A percentile compares a stretch with the other conserved stretches of the same genome.
Evolutionary conservation across 2,888 invertebrate genomes (phyloP).

Genomic region (Charanyca ferruginea): DNA sequence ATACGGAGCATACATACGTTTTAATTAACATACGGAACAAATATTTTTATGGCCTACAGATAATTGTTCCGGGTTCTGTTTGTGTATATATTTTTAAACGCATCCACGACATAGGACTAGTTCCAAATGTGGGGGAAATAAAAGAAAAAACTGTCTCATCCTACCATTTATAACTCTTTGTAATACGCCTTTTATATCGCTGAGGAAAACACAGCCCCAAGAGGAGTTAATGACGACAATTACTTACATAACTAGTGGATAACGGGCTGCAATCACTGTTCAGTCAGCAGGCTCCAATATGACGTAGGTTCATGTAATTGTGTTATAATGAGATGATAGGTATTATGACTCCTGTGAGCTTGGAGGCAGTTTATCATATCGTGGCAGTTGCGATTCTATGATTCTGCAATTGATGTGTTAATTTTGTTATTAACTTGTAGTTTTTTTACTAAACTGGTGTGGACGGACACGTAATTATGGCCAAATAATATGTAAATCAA

Average conservation of each 20-base stretch:
- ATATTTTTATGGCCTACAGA: no score
- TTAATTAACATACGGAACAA: no score
- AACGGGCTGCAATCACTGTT: constrained; percentile 35
- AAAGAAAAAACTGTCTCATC: constrained; percentile 57
- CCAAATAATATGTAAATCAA: no score
- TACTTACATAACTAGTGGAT: constrained; percentile 70
- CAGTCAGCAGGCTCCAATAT: not conserved
- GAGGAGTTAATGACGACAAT: constrained; percentile 71
- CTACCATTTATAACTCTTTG: constrained; percentile 59
- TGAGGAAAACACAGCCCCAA: constrained; percentile 75
- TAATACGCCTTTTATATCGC: constrained; percentile 68
- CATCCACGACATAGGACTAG: no score
- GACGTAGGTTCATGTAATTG: constrained; percentile 42
- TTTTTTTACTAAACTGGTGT: not conserved
- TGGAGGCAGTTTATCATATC: constrained; percentile 5
- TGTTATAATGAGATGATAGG: constrained; percentile 14
- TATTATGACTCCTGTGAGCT: no score
- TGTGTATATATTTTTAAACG: no score
- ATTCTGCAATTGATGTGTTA: not conserved
- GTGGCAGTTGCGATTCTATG: constrained; percentile 1
- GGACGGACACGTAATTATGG: no score
- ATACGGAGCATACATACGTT: no score
- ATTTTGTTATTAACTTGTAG: not conserved
- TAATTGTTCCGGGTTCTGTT: no score
- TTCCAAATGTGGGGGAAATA: no score